Base-by-base conservation (phyloP, 2,888 invertebrate species). In the Lissocephala sabroskyi region DNA sequence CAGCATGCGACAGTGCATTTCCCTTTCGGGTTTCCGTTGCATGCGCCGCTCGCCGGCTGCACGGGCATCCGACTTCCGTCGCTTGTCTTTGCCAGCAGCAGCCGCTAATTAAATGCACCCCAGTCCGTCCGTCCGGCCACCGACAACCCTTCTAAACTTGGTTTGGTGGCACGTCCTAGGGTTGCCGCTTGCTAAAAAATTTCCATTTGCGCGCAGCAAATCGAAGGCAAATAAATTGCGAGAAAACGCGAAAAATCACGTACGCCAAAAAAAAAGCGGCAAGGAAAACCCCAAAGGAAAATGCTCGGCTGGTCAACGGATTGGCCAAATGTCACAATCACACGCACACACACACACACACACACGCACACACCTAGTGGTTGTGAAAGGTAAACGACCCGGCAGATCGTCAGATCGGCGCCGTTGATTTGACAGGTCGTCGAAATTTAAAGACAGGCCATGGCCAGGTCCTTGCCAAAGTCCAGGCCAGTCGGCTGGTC, bases 211-310 rank as follows among this genome's bases (percentile, higher is more conserved):
- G 29, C 2, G 13, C 6, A 23, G 18, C 26, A 47, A 48, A 51
- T 42, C 30, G 19, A 48, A 33, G 11, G 52, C 56, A 71, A 67
- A 75, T 71, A 67, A 75, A 54, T 64, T 57, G 49, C 35, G 40
- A 45, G 73, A 75, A 42, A 61, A 55, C 53, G 56, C 39, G 41
- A 55, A 73, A 68, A 68, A 76, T 68, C 68, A 68, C 76, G 68
- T 68, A 57, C 76, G 45, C 16, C 43, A 30, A 30, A 44, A 33
- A 45, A 41, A 45, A 41, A 33, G 37, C n/a, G n/a, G n/a, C n/a
- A 19, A 37, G 37, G 10, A 35, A 16, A 13, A 35, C 3, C 6
- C 42, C 36, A 35, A 41, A 45, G 5, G 18, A 44, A 39, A 51
- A 45, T 1, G 9, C n/a, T n/a, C n/a, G n/a, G n/a, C n/a, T 32